Conservation (phyloP, 1,140 invertebrate species). For the Camponotus pennsylvanicus region DNA sequence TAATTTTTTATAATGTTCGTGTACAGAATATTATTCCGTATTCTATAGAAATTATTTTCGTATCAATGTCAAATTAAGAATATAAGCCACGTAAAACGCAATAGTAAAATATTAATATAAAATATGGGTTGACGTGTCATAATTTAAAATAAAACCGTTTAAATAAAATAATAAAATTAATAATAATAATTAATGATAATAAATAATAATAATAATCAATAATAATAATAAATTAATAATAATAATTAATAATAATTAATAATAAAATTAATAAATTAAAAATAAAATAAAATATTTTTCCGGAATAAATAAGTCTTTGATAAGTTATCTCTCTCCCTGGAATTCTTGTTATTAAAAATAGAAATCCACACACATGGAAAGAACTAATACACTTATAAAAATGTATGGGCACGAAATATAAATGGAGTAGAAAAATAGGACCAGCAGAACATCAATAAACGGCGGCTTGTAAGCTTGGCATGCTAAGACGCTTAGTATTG, state of each 20-base stretch:
- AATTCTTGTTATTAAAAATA: neutral
- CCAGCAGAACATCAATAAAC: neutral
- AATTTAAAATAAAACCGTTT: neutral
- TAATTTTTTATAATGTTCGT: neutral
- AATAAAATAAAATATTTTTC: neutral
- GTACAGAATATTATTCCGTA: neutral
- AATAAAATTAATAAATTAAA: no score
- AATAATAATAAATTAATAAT: no score
- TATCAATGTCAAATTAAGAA: neutral
- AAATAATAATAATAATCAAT: no score
- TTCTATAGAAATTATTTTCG: neutral
- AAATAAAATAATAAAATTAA: no score
- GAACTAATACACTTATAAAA: neutral
- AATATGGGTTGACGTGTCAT: neutral
- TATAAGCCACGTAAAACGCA: conserved; percentile 13
- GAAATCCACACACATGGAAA: neutral
- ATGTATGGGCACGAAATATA: neutral
- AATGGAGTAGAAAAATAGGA: neutral
- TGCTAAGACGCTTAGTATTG: neutral
- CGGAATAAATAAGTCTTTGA: neutral
- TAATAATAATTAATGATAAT: no score
- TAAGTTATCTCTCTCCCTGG: no score
- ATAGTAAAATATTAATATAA: conserved; percentile 15
- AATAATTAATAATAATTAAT: no score
- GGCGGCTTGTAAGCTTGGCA: no score